phyloP scores from a whole-genome alignment of 2,797 vertebrate species.

The Fratercula arctica region DNA sequence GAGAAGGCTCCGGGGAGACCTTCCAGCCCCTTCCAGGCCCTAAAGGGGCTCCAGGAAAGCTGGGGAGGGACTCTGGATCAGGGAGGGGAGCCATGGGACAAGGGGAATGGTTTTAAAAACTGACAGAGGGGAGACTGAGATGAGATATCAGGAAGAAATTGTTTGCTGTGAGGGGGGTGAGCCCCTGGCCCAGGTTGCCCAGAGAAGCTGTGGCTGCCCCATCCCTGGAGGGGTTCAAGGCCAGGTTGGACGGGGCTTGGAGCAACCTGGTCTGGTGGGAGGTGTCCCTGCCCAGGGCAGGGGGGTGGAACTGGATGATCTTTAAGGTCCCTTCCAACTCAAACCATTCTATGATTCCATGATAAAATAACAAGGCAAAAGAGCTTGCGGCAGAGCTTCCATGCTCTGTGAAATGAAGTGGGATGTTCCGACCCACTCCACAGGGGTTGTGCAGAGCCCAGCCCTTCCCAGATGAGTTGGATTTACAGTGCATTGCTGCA shows the following conservation, averaged over 20 bases:
- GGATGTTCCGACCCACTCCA: background rate
- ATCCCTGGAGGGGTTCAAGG: background rate
- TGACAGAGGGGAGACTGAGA: background rate
- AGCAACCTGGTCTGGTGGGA: background rate
- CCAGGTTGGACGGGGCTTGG: too few species aligned
- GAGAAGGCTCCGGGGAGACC: background rate
- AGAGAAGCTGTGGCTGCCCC: background rate
- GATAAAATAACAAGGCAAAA: background rate
- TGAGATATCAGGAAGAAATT: background rate
- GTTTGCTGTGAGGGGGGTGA: background rate
- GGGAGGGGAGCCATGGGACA: background rate
- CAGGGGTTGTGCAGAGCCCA: background rate
- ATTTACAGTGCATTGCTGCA: background rate
- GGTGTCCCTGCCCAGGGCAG: background rate
- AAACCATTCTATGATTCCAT: background rate
- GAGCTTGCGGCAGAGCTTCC: background rate
- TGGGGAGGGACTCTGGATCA: background rate
- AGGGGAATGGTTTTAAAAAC: background rate
- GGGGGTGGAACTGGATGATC: background rate
- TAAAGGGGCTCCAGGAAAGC: background rate
- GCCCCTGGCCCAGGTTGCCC: background rate
- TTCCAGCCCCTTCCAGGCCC: background rate
- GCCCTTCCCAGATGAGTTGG: background rate
- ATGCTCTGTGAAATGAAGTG: background rate
- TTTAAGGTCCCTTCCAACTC: background rate